Evolutionary conservation across 2,797 vertebrate genomes (phyloP), one percentile per base, ranked within the genome.

Genomic region (Myotis vivesi): DNA sequence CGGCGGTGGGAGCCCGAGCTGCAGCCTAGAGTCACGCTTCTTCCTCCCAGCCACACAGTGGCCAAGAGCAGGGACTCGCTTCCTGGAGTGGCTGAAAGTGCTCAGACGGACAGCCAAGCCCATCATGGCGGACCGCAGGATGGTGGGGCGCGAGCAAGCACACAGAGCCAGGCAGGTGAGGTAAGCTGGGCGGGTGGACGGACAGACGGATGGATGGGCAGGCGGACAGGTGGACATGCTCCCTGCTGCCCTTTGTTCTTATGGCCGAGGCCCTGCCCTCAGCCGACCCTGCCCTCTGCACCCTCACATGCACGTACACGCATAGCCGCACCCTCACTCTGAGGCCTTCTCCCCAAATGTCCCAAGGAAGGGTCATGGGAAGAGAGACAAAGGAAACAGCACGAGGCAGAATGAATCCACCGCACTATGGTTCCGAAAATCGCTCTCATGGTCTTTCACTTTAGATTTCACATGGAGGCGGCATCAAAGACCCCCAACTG

Each of bases 1-100:
- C 98, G 98, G 99, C 98, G 98, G 94, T 98, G 98, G 98, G 98
- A 98, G 98, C 99, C 98, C 97, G 98, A 98, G 99, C 99, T 99
- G 99, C 98, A 98, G 98, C 98, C 98, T 98, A 98, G 99, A 99
- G 99, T 99, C 99, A 99, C 99, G 99, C 99, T 99, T 99, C 98
- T 98, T 98, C 99, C 98, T 99, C 99, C 98, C 98, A 98, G 98
- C 98, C 98, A 99, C 98, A 98, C 98, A 98, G 98, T 98, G 98
- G 97, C 98, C 98, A 98, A 99, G 99, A 98, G 98, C 99, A 97
- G 98, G 98, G 98, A 99, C 98, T 98, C 98, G 98, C 98, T 98
- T 98, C 98, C 98, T 95, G 97, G 99, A 99, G 98, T 98, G 98
- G 97, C 97, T 98, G 98, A 98, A 99, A 99, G 98, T 98, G 98